Percentiles rank a stretch among this genome's conserved stretches.
These are phyloP conservation scores for Orbicella faveolata DNA, from an alignment of 64 coral and sea anemone genomes.

Conservation along the genomic window DNA sequence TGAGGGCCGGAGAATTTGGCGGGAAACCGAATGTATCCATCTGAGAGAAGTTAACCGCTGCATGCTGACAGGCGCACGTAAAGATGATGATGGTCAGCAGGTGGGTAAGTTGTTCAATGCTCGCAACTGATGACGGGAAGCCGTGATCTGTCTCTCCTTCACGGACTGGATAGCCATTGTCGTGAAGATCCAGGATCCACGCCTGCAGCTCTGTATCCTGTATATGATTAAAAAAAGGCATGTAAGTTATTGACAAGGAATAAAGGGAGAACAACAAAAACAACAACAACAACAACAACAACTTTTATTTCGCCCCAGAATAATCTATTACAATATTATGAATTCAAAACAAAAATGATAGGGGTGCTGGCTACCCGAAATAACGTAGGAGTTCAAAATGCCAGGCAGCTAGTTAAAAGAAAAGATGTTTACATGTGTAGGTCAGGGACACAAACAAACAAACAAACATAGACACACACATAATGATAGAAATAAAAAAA, in stretches of 20 bases:
- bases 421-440: too few species aligned
- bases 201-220: constrained; percentile 75
- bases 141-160: constrained; percentile 68
- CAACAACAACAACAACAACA: too few species aligned
- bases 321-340: too few species aligned
- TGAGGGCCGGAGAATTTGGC: constrained; percentile 76
- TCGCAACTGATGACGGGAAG: constrained; percentile 53
- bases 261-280: too few species aligned
- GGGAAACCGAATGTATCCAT: constrained; percentile 76
- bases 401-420: too few species aligned
- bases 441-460: too few species aligned
- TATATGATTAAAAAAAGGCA: neutral
- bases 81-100: constrained; percentile 70
- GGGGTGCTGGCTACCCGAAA: too few species aligned
- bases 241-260: neutral
- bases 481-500: too few species aligned
- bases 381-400: too few species aligned
- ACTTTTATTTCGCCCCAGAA: too few species aligned
- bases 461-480: too few species aligned
- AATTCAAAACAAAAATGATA: too few species aligned
- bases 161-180: constrained; percentile 62
- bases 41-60: constrained; percentile 88
- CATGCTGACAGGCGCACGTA: constrained; percentile 84
- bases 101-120: constrained; percentile 59
- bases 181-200: constrained; percentile 76